Conservation (phyloP, 2,797 vertebrate species). For the Sebastes diploproa region DNA sequence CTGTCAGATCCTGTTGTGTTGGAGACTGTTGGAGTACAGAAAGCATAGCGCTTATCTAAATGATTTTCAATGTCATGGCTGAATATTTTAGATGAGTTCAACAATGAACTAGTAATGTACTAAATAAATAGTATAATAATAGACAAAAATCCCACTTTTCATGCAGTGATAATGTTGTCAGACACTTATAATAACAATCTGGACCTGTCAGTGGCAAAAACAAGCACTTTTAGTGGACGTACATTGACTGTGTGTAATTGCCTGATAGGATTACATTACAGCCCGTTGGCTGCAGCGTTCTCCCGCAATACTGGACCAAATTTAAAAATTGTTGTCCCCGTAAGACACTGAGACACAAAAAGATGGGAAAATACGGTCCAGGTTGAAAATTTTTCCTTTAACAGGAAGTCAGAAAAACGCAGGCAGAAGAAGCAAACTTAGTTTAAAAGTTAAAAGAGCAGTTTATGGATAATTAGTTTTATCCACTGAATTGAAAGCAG, state of each 20-base stretch:
- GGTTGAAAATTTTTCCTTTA: neutral
- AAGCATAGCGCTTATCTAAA: too few relatives aligned
- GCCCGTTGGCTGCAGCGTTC: neutral
- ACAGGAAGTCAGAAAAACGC: neutral
- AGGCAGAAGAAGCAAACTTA: neutral
- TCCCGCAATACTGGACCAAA: too few relatives aligned
- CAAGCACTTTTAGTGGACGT: neutral
- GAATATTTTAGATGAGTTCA: neutral
- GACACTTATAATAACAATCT: too few relatives aligned
- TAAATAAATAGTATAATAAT: too few relatives aligned
- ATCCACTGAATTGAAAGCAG: neutral
- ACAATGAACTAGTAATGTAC: neutral
- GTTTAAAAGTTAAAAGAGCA: neutral
- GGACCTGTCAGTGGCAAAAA: neutral
- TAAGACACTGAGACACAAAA: neutral
- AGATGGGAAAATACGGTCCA: neutral
- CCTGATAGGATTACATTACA: neutral
- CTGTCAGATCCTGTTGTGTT: too few relatives aligned
- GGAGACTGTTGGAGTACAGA: too few relatives aligned
- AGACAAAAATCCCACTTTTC: too few relatives aligned
- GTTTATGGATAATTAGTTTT: neutral
- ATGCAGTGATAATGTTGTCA: too few relatives aligned
- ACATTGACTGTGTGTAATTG: neutral
- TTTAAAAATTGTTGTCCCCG: accelerated
- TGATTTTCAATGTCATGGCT: neutral